phyloP scores from a whole-genome alignment of 2,797 vertebrate genomes.

The Echeneis naucrates region DNA sequence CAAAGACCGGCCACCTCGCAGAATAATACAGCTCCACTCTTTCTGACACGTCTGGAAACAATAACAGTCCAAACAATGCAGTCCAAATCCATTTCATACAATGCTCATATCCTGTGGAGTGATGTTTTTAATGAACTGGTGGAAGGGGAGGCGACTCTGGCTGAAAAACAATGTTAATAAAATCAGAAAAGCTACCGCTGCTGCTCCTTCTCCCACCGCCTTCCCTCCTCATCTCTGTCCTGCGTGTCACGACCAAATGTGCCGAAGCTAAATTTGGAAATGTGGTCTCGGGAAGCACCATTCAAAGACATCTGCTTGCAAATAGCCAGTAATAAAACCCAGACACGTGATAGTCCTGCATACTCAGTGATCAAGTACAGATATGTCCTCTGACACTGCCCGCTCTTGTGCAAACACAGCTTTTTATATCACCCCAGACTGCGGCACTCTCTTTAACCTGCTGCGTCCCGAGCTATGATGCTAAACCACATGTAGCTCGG shows the following conservation, averaged over 20 bases:
- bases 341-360: slow-evolving; percentile 66
- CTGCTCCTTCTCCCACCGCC: slow-evolving; percentile 10
- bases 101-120: not conserved
- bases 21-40: slow-evolving; percentile 36
- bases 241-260: slow-evolving; percentile 30
- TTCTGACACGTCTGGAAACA: slow-evolving; percentile 30
- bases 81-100: slow-evolving; percentile 12
- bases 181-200: not conserved
- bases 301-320: slow-evolving; percentile 73
- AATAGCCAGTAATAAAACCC: slow-evolving; percentile 79
- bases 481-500: slow-evolving; percentile 54
- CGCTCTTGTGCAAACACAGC: slow-evolving; percentile 56
- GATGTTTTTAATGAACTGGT: too few relatives aligned
- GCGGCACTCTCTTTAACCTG: slow-evolving; percentile 48
- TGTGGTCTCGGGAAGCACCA: slow-evolving; percentile 44
- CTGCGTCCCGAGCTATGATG: slow-evolving; percentile 46
- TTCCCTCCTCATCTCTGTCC: slow-evolving; percentile 19
- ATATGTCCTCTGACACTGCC: slow-evolving; percentile 59
- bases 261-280: slow-evolving; percentile 68
- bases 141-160: not conserved
- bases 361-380: slow-evolving; percentile 54
- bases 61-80: slow-evolving; percentile 37
- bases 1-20: slow-evolving; percentile 47
- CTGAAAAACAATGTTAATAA: slow-evolving; percentile 1
- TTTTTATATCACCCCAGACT: slow-evolving; percentile 68